These are phyloP conservation scores for Brachylomia viminalis DNA, from an alignment of 2,888 invertebrate genomes.

Conservation along the genomic window DNA sequence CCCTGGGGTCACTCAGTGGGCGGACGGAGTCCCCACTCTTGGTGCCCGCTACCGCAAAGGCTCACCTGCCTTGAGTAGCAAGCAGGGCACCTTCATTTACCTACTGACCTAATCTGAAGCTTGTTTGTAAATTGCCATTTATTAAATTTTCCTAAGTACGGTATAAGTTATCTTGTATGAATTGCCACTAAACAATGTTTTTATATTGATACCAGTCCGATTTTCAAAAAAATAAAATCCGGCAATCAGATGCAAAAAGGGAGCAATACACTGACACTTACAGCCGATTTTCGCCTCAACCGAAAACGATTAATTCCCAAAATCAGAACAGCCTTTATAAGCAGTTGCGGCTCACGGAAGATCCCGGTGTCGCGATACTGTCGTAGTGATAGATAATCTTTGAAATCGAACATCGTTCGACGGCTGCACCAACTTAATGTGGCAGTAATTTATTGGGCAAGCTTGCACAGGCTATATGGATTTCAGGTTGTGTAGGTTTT, in stretches of 20 bases:
- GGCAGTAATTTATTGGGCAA: constrained; percentile 75
- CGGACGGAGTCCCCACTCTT: too few relatives aligned
- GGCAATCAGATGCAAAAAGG: too few relatives aligned
- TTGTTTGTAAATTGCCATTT: background rate
- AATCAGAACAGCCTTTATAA: constrained; percentile 73
- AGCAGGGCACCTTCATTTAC: background rate
- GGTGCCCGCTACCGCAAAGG: too few relatives aligned
- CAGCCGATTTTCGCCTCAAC: background rate
- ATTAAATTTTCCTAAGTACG: background rate
- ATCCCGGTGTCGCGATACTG: constrained; percentile 83
- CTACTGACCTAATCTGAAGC: background rate
- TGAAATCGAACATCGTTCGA: constrained; percentile 88
- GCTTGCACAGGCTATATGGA: constrained; percentile 49
- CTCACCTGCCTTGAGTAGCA: too few relatives aligned
- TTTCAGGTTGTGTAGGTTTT: constrained; percentile 30
- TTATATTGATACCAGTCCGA: background rate
- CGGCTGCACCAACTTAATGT: constrained; percentile 74
- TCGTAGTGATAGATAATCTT: constrained; percentile 89
- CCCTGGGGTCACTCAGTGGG: too few relatives aligned
- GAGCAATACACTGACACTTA: background rate
- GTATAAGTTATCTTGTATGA: background rate
- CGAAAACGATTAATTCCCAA: background rate
- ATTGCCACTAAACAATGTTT: background rate
- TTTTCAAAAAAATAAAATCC: background rate
- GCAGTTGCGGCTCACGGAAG: constrained; percentile 70